Evolutionary conservation across 2,888 invertebrate species (phyloP), one percentile per base, ranked within the genome.

Genomic region (Caenorhabditis sp.): DNA sequence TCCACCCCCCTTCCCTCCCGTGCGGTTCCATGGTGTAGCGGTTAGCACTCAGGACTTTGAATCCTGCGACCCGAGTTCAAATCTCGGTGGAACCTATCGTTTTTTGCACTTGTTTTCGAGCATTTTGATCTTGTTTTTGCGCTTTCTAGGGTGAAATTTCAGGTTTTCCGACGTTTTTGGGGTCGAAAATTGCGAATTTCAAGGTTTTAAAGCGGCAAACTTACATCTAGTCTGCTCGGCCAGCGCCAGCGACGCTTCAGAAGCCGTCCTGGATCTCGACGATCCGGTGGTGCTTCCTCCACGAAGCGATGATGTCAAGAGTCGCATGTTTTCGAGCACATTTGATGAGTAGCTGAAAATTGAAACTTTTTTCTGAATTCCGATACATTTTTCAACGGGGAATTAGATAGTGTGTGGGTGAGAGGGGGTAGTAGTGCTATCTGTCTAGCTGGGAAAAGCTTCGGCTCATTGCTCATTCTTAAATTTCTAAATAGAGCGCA

Each of bases 31-130:
- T 58, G 28, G n/a, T 6, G n/a, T 14, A 35, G 87, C 86, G 87
- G 86, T 86, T 86, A 70, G 87, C 86, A 86, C 87, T 86, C 86
- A 80, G 80, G 86, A 86, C 86, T 84, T 86, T 84, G 87, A 86
- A 86, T 86, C 85, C 85, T 85, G 75, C 86, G 87, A 85, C 87
- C 86, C 84, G 85, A 85, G 87, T 87, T 86, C 86, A 86, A 87
- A 87, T 85, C 87, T 81, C 38, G 38, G 38, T 38, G 38, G 38
- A 38, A 38, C 38, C 38, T 38, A 38, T 38, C 38, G 38, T 38
- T 38, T 38, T 38, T 38, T 38, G 38, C 38, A 10, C 12, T 38
- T 38, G 6, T 38, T 38, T 7, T 38, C 12, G 38, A 44, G 24
- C 8, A 70, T 41, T 3, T n/a, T n/a, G 31, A 31, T 12, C n/a